Evolutionary conservation across 2,888 invertebrate genomes (phyloP).

Genomic region (Chrysomela aeneicollis): DNA sequence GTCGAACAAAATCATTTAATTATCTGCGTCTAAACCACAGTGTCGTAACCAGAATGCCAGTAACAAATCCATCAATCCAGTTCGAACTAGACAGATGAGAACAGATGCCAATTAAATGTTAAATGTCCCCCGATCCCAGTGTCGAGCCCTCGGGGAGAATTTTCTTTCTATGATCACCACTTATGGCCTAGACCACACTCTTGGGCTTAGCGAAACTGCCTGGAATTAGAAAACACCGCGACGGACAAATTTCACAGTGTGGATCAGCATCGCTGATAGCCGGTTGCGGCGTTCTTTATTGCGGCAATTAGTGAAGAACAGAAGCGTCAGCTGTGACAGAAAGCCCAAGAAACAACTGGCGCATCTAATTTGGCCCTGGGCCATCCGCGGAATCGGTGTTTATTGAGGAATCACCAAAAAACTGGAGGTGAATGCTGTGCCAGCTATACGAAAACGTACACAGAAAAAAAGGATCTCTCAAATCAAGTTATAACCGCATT

Average conservation of each 20-base stretch:
- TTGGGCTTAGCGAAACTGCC: constrained; percentile 2
- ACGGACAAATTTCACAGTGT: constrained; percentile 26
- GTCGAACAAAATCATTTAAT: no score
- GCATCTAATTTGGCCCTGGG: no score
- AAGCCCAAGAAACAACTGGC: no score
- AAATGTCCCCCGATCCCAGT: background rate
- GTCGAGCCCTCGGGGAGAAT: constrained; percentile 5
- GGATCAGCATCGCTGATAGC: constrained; percentile 18
- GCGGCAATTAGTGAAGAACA: constrained; percentile 9
- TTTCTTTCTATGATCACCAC: constrained; percentile 15
- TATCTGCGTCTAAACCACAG: no score
- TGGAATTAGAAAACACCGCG: constrained; percentile 22
- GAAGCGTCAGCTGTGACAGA: no score
- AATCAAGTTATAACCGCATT: no score
- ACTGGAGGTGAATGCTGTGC: no score
- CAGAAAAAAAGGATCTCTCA: no score
- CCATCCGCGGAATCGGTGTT: no score
- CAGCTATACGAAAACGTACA: no score
- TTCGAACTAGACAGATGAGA: constrained; percentile 1
- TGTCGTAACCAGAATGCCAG: background rate
- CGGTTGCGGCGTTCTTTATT: constrained; percentile 16
- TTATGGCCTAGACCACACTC: constrained; percentile 4
- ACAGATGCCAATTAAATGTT: constrained; percentile 15
- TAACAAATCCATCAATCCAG: background rate
- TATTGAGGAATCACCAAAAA: background rate